Conservation (phyloP, 2,888 invertebrate genomes). For the Oscheius onirici region DNA sequence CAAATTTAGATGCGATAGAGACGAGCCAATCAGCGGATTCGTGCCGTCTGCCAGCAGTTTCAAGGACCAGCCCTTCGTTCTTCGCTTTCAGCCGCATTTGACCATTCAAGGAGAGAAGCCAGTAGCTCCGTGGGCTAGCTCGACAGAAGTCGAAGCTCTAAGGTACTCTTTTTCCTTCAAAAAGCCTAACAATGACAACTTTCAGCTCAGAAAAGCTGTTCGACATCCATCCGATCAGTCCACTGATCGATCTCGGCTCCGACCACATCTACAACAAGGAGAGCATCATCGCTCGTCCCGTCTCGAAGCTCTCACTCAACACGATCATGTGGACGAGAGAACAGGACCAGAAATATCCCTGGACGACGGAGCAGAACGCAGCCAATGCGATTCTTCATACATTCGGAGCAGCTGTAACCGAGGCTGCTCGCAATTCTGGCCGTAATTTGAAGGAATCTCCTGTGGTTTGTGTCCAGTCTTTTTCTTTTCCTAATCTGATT, state of each 20-base stretch:
- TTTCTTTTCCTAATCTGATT: neutral
- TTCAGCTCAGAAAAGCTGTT: slow-evolving; percentile 41
- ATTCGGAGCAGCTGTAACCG: slow-evolving; percentile 66
- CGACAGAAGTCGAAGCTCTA: slow-evolving; percentile 50
- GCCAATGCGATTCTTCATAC: slow-evolving; percentile 67
- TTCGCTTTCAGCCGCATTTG: slow-evolving; percentile 68
- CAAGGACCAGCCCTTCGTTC: slow-evolving; percentile 54
- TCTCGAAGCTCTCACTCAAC: slow-evolving; percentile 45
- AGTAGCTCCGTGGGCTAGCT: slow-evolving; percentile 47
- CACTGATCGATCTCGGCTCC: slow-evolving; percentile 62
- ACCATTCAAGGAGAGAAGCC: slow-evolving; percentile 52
- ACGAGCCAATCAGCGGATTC: slow-evolving; percentile 56
- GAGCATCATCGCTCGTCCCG: slow-evolving; percentile 36
- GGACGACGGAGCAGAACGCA: slow-evolving; percentile 70
- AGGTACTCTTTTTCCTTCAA: slow-evolving; percentile 36
- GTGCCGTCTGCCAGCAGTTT: slow-evolving; percentile 48
- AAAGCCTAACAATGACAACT: neutral
- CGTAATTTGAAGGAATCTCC: slow-evolving; percentile 44
- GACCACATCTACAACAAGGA: slow-evolving; percentile 67
- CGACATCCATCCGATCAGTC: slow-evolving; percentile 65
- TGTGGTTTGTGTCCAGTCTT: slow-evolving; percentile 38
- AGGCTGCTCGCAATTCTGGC: slow-evolving; percentile 49
- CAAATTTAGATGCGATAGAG: slow-evolving; percentile 37
- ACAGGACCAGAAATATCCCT: slow-evolving; percentile 70
- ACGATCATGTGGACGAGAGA: slow-evolving; percentile 63